Evolutionary conservation across 2,888 invertebrate genomes (phyloP).

Genomic region (Patella pellucida): DNA sequence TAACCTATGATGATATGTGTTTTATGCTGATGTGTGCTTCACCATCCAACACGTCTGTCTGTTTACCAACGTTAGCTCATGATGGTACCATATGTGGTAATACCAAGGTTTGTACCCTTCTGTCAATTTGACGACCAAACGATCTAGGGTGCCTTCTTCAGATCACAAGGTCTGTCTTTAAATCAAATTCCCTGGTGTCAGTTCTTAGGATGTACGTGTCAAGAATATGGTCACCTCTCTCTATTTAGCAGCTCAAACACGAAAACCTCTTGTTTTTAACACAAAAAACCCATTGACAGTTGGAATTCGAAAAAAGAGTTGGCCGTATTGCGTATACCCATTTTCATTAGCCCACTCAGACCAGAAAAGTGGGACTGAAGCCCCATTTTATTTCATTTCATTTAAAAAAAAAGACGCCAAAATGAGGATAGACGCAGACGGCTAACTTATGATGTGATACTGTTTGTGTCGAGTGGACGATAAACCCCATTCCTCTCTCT

Average conservation of each 20-base stretch:
- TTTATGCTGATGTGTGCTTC: background rate
- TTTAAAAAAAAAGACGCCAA: too few relatives aligned
- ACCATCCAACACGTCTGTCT: constrained; percentile 3
- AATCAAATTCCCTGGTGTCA: too few relatives aligned
- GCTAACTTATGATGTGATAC: background rate
- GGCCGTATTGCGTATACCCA: background rate
- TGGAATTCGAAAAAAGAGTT: background rate
- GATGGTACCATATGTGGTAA: constrained; percentile 21
- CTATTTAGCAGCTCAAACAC: too few relatives aligned
- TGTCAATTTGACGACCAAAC: background rate
- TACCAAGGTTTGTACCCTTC: constrained; percentile 14
- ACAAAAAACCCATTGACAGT: background rate
- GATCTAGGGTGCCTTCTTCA: background rate
- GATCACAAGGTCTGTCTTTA: too few relatives aligned
- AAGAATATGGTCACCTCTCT: too few relatives aligned
- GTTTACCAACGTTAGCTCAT: constrained; percentile 16
- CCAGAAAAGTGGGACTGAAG: background rate
- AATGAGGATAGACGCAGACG: too few relatives aligned
- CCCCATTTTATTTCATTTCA: background rate
- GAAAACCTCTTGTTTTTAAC: too few relatives aligned
- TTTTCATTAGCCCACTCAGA: background rate
- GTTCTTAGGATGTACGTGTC: too few relatives aligned
- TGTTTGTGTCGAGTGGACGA: too few relatives aligned
- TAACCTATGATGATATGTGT: constrained; percentile 20
- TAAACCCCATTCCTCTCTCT: too few relatives aligned